Base-by-base conservation (phyloP, 2,888 invertebrate genomes). In the Augiades crinisus region DNA sequence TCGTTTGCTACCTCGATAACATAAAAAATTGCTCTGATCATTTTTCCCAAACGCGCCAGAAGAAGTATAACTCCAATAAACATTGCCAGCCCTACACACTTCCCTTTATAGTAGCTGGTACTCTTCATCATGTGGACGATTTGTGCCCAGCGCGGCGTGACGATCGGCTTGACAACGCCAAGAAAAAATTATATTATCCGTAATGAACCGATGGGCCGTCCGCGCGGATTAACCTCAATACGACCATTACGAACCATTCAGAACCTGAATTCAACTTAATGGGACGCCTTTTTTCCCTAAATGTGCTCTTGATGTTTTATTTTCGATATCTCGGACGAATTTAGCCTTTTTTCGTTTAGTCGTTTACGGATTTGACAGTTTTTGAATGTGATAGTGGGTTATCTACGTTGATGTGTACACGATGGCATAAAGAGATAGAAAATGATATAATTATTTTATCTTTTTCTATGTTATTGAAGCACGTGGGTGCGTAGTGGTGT, bases 141-240 rank as follows among this genome's bases (percentile, higher is more conserved):
- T 68, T 65, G 61, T 61, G 67, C 54, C 51, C 64, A 54, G 43
- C 45, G 54, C 53, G 17, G 62, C 64, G 64, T 64, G 68, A 62
- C 67, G 64, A 61, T 55, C 58, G 55, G 24, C 55, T 58, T 58
- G 64, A 61, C 63, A 60, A 51, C 40, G 33, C 30, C 27, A 14
- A 10, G 50, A 43, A 50, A 50, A 50, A 50, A 50, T 36, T 50
- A 49, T 49, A 49, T 49, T 41, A 49, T 41, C 49, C 41, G 41
- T 49, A 40, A 49, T 49, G 40, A 40, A 49, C 40, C 47, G 40
- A 49, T 40, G 40, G 40, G 16, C 13, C 21, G 47, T 40, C 21
- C 40, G 47, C 31, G 22, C 40, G 54, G 47, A 57, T 57, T 57
- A 54, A 16, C 46, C 22, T 51, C 40, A 43, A 53, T 54, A 43